A percentile compares a stretch with the other conserved stretches of the same genome.
Conservation (phyloP, 2,888 invertebrate genomes). For the Tenthredo distinguenda region DNA sequence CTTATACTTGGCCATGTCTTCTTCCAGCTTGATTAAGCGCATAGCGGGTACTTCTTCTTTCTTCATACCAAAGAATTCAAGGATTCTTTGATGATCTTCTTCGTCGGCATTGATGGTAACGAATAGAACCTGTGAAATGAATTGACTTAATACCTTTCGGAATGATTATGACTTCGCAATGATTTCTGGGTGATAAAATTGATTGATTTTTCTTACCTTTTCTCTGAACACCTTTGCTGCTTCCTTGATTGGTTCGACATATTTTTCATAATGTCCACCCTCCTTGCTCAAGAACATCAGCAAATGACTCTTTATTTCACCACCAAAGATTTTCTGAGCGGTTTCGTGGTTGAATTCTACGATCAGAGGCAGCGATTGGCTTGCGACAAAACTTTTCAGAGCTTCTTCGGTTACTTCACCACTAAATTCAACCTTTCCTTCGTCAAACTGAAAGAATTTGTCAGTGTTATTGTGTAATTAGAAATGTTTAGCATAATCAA, state of each 20-base stretch:
- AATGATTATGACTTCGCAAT: background rate
- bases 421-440: slow-evolving; percentile 87
- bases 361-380: slow-evolving; percentile 92
- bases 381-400: slow-evolving; percentile 90
- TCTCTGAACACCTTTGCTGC: slow-evolving; percentile 95
- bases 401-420: slow-evolving; percentile 85
- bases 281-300: slow-evolving; percentile 97
- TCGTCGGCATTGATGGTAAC: slow-evolving; percentile 97
- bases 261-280: slow-evolving; percentile 90
- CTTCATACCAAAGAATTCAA: slow-evolving; percentile 99
- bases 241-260: slow-evolving; percentile 88
- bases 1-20: slow-evolving; percentile 99
- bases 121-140: slow-evolving; percentile 86
- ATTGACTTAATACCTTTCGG: background rate
- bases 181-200: background rate
- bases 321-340: slow-evolving; percentile 98
- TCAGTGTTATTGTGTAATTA: slow-evolving; percentile 10
- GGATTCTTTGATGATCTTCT: slow-evolving; percentile 97
- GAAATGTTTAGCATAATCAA: background rate
- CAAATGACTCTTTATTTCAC: slow-evolving; percentile 97
- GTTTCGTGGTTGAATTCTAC: slow-evolving; percentile 99
- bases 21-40: slow-evolving; percentile 95
- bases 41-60: slow-evolving; percentile 95
- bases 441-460: slow-evolving; percentile 86
- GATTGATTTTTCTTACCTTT: slow-evolving; percentile 79